A percentile compares a stretch with the other conserved stretches of the same genome.
phyloP scores from a whole-genome alignment of 35 echinoderm and acorn worm genomes.

The Strongylocentrotus purpuratus region DNA sequence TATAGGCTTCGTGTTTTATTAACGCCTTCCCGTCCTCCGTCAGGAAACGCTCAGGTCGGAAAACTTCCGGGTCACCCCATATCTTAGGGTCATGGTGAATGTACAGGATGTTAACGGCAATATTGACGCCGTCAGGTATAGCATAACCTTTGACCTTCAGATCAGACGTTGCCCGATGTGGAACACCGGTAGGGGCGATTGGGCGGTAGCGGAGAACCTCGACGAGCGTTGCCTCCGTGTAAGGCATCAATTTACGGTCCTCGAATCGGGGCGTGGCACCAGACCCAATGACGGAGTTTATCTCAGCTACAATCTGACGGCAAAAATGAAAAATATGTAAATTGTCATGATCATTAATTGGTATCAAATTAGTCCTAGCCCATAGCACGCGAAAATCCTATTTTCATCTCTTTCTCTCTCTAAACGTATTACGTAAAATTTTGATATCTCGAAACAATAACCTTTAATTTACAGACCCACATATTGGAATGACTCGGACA shows the following conservation, averaged over 20 bases:
- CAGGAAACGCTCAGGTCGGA: conserved; percentile 63
- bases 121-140: conserved; percentile 49
- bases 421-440: too few relatives aligned
- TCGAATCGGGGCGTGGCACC: not conserved
- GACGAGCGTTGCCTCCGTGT: conserved; percentile 70
- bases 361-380: too few relatives aligned
- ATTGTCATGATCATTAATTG: too few relatives aligned
- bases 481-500: too few relatives aligned
- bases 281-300: not conserved
- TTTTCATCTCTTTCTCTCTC: too few relatives aligned
- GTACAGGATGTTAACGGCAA: conserved; percentile 53
- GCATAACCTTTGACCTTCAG: conserved; percentile 43
- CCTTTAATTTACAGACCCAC: too few relatives aligned
- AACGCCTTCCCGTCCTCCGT: not conserved
- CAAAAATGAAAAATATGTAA: not conserved
- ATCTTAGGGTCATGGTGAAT: conserved; percentile 57
- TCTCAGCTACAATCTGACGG: not conserved
- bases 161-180: conserved; percentile 45
- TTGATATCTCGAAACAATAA: too few relatives aligned
- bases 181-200: conserved; percentile 49
- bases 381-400: too few relatives aligned
- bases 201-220: conserved; percentile 60
- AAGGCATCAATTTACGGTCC: conserved; percentile 58
- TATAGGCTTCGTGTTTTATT: not conserved
- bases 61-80: conserved; percentile 58